A percentile compares a stretch with the other conserved stretches of the same genome.
phyloP scores from a whole-genome alignment of 2,113 vertebrate genomes.

The Paedocypris sp. region DNA sequence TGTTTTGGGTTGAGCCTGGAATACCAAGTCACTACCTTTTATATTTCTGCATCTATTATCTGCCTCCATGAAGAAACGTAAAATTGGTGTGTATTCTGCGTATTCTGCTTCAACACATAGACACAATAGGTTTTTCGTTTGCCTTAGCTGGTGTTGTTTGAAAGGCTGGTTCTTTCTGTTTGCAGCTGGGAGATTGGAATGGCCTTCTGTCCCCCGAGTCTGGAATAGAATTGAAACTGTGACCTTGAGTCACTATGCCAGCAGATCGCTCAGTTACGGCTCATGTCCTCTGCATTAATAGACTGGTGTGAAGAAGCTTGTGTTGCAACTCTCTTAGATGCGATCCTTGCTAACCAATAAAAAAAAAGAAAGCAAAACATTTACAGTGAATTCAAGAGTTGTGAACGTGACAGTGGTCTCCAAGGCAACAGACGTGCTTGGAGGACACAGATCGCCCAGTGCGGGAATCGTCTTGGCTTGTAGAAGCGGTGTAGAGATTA shows the following conservation, averaged over 20 bases:
- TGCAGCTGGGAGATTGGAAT: slow-evolving; percentile 17
- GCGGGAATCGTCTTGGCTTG: slow-evolving; percentile 3
- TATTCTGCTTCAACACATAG: slow-evolving; percentile 28
- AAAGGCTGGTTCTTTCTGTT: slow-evolving; percentile 24
- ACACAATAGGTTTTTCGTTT: slow-evolving; percentile 9
- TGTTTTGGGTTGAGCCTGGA: too few species aligned
- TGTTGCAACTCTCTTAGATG: not conserved
- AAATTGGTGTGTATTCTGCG: slow-evolving; percentile 25
- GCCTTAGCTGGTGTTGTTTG: not conserved
- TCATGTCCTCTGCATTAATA: not conserved
- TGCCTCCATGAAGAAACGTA: too few species aligned
- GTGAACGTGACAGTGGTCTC: slow-evolving; percentile 25
- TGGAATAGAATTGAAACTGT: slow-evolving; percentile 27
- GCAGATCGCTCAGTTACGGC: slow-evolving; percentile 14
- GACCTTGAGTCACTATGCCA: slow-evolving; percentile 36
- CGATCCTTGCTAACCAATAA: not conserved
- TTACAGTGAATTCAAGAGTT: not conserved
- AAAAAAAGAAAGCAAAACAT: not conserved
- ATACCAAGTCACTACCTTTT: too few species aligned
- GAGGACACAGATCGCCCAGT: slow-evolving; percentile 25
- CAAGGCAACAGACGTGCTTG: slow-evolving; percentile 41
- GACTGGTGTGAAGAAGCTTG: not conserved
- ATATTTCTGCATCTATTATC: too few species aligned
- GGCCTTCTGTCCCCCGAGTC: slow-evolving; percentile 16
- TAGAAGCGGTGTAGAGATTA: slow-evolving; percentile 45